A percentile compares a stretch with the other conserved stretches of the same genome.
These are phyloP conservation scores for Entelurus aequoreus DNA, from an alignment of 2,113 vertebrate species.

Conservation along the genomic window DNA sequence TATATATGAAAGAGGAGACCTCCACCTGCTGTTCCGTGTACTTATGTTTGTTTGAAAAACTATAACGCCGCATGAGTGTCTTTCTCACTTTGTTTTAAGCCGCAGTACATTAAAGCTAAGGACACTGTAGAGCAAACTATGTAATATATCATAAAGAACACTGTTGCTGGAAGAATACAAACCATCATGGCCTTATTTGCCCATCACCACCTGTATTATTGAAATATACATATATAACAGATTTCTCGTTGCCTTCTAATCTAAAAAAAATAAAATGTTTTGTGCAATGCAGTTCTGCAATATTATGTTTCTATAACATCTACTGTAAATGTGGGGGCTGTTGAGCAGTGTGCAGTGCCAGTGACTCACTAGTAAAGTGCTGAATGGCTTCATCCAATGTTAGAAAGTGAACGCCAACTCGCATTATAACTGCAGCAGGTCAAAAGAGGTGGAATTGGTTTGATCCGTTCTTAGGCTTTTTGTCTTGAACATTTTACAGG, in stretches of 20 bases:
- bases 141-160: constrained; percentile 3
- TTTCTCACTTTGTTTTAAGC: constrained; percentile 2
- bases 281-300: not conserved
- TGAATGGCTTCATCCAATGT: not conserved
- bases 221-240: not conserved
- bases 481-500: constrained; percentile 8
- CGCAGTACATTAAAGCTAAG: constrained; percentile 2
- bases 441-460: constrained; percentile 25
- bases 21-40: not conserved
- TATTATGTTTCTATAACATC: not conserved
- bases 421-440: constrained; percentile 15
- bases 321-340: not conserved
- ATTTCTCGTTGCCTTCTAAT: not conserved
- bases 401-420: constrained; percentile 18
- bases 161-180: constrained; percentile 5
- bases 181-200: not conserved
- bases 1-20: constrained; percentile 3
- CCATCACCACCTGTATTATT: constrained; percentile 10
- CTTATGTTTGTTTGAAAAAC: constrained; percentile 17
- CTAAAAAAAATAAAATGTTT: not conserved
- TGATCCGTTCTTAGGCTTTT: constrained; percentile 1
- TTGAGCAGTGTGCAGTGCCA: not conserved
- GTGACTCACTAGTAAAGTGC: not conserved
- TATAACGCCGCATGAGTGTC: not conserved
- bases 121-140: not conserved